Conservation (phyloP, 2,888 invertebrate species). For the Cephonodes hylas region DNA sequence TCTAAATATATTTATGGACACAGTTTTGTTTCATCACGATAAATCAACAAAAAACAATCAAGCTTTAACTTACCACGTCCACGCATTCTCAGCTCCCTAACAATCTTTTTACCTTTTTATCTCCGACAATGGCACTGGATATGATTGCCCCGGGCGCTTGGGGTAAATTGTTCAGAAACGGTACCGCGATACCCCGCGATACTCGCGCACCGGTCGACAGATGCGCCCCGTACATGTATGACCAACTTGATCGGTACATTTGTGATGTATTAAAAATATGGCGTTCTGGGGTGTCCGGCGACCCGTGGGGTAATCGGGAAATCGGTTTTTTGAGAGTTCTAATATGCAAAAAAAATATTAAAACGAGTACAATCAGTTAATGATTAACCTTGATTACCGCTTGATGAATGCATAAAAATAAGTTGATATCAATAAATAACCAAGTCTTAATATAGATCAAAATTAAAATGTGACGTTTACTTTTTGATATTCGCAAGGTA, state of each 20-base stretch:
- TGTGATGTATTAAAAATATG: neutral
- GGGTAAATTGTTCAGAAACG: conserved; percentile 25
- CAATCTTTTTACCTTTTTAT: conserved; percentile 63
- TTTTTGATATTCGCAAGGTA: no score
- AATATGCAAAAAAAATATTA: no score
- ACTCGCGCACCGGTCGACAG: conserved; percentile 24
- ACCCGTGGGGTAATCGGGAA: no score
- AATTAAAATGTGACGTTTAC: no score
- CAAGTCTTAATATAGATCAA: no score
- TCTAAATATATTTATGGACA: no score
- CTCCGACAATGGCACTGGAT: conserved; percentile 68
- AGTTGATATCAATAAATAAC: no score
- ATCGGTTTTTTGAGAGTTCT: no score
- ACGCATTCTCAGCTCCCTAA: conserved; percentile 7
- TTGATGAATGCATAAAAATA: no score
- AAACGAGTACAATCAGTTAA: no score
- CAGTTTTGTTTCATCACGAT: no score
- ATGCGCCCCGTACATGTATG: conserved; percentile 24
- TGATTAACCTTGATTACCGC: no score
- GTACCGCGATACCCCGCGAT: conserved; percentile 11
- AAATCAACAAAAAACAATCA: conserved; percentile 4
- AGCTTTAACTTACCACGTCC: conserved; percentile 16
- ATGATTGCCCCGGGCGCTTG: conserved; percentile 56
- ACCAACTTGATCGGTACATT: conserved; percentile 1
- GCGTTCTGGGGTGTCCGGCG: neutral